A percentile compares a stretch with the other conserved stretches of the same genome.
Evolutionary conservation across 2,113 vertebrate species (phyloP).

Genomic region (Thamnaconus septentrionalis): DNA sequence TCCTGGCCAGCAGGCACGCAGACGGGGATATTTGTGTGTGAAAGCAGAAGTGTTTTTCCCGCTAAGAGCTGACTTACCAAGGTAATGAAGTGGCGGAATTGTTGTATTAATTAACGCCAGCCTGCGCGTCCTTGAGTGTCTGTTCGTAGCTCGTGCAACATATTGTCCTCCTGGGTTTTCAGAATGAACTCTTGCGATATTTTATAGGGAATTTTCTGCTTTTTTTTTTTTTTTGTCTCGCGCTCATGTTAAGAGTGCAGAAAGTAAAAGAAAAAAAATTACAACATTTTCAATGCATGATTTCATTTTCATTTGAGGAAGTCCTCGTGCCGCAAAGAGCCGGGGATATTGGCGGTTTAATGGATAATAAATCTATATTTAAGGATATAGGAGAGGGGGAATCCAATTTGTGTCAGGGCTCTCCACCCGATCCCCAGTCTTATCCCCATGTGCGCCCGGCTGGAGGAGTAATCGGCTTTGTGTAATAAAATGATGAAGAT

Average conservation of each 20-base stretch:
- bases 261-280: conserved; percentile 30
- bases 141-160: no score
- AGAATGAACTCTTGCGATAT: no score
- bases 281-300: conserved; percentile 29
- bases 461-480: conserved; percentile 77
- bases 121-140: no score
- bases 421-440: conserved; percentile 65
- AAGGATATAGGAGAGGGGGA: conserved; percentile 71
- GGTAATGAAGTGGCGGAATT: no score
- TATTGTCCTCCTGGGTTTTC: no score
- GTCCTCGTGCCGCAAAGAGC: conserved; percentile 51
- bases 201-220: no score
- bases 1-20: no score
- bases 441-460: conserved; percentile 59
- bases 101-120: no score
- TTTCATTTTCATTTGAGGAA: conserved; percentile 53
- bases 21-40: no score
- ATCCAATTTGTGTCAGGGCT: conserved; percentile 75
- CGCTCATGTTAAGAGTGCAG: conserved; percentile 45
- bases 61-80: no score
- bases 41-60: no score
- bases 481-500: conserved; percentile 79
- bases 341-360: conserved; percentile 58
- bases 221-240: background rate
- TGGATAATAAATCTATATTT: conserved; percentile 76